A percentile compares a stretch with the other conserved stretches of the same genome.
Conservation (phyloP, 2,113 vertebrate species). For the Thalassarche chlororhynchos region DNA sequence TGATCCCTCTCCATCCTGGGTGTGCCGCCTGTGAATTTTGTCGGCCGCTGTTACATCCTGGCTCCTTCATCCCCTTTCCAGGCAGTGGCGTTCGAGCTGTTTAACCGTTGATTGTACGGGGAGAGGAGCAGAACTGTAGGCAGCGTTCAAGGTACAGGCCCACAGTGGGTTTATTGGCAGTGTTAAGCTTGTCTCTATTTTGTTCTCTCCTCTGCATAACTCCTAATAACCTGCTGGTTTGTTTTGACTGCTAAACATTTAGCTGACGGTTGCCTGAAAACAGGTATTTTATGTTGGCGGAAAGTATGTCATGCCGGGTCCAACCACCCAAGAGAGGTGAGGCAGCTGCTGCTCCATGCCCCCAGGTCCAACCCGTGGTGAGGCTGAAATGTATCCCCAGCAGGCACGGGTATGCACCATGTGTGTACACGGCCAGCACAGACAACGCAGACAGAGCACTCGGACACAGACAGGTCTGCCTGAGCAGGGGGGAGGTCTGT, state of each 20-base stretch:
- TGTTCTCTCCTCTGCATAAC: background rate
- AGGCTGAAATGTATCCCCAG: background rate
- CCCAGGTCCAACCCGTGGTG: accelerated
- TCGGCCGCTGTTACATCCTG: accelerated
- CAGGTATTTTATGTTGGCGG: background rate
- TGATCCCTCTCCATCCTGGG: background rate
- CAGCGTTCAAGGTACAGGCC: background rate
- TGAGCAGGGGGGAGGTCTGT: background rate
- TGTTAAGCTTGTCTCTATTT: background rate
- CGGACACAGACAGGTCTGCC: background rate
- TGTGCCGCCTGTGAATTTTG: background rate
- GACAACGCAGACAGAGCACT: background rate
- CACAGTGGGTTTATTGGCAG: background rate
- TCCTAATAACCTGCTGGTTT: background rate
- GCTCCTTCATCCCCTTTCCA: background rate
- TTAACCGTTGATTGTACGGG: accelerated
- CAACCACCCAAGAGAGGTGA: background rate
- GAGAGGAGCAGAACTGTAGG: background rate
- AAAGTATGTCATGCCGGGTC: accelerated
- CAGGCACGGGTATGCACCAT: background rate
- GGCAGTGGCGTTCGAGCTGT: background rate
- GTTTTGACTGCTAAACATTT: background rate
- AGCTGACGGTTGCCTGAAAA: background rate
- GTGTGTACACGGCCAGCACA: background rate
- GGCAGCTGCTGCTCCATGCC: background rate